Base-by-base conservation (phyloP, 2,113 vertebrate species). In the Ginglymostoma cirratum region DNA sequence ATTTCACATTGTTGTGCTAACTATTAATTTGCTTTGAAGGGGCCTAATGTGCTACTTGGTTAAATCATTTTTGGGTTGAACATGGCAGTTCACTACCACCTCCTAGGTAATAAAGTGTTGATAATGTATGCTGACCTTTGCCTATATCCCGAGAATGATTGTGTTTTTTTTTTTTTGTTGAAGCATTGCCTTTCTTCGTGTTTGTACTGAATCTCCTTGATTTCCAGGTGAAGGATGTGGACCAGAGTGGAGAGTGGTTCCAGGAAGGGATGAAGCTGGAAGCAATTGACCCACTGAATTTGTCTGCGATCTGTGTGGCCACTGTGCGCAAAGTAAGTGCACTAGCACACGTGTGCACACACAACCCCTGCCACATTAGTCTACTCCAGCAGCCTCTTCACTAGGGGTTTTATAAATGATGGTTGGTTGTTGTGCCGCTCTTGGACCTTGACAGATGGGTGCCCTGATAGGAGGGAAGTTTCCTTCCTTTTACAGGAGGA, bases 241-340 rank as follows among this genome's bases (percentile, higher is more conserved):
- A 99, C 95, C 98, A 99, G 97, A 98, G 96, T 97, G 98, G 98
- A 96, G 99, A 99, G 8, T 99, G 99, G 99, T 99, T 98, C 97
- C 99, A 98, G 97, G 99, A 99, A 96, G 99, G 98, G 96, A 99
- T 99, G 99, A 99, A 99, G 97, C 96, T 99, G 96, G 99, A 99
- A 98, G 99, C 99, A 97, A 99, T 99, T 96, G 99, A 99, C 96
- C 99, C 99, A 89, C 98, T 99, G 97, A 99, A 99, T 97, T 98
- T 99, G 97, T 99, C 99, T 69, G 98, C 99, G 97, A 99, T 99
- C 98, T 99, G 99, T 98, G 99, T 99, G 92, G 99, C 99, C 96
- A 99, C 99, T 96, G 99, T 99, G 97, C 98, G 99, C 98, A 99
- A 99, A 98, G 99, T 99, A 97, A 98, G 96, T 96, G 96, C 93